These are phyloP conservation scores for Albula goreensis DNA, from an alignment of 2,113 vertebrate genomes.

Conservation along the genomic window DNA sequence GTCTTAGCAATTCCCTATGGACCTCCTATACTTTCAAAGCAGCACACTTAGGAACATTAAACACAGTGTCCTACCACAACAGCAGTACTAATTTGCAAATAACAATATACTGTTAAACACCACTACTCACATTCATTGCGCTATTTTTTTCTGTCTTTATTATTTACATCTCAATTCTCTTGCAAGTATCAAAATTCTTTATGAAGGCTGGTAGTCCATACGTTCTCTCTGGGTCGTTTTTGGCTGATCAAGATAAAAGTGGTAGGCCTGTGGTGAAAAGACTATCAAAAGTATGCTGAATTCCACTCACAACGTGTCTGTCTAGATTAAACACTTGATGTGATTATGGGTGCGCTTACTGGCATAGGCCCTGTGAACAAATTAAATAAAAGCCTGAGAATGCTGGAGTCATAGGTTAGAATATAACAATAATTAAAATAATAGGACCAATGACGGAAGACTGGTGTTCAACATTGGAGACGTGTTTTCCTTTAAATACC, in stretches of 20 bases:
- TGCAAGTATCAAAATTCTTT: too few species aligned
- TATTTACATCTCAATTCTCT: too few species aligned
- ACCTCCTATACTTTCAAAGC: too few species aligned
- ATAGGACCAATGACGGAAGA: not conserved
- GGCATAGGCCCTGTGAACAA: not conserved
- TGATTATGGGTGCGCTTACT: not conserved
- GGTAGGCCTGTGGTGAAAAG: not conserved
- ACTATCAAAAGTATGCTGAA: not conserved
- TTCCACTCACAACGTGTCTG: not conserved
- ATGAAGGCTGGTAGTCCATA: not conserved
- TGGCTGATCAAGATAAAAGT: not conserved
- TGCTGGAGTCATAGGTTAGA: not conserved
- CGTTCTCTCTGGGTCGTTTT: not conserved
- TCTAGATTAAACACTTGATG: not conserved
- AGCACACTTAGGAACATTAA: too few species aligned
- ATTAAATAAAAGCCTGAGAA: not conserved
- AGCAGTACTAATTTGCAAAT: too few species aligned
- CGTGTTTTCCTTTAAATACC: not conserved
- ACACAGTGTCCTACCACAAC: too few species aligned
- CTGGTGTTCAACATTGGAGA: not conserved
- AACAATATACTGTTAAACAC: too few species aligned
- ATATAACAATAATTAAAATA: not conserved
- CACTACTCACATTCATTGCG: too few species aligned
- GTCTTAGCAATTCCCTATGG: not conserved
- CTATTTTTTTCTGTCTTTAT: too few species aligned